Conservation (phyloP, 2,113 vertebrate species). For the Orientallactaga bullata region DNA sequence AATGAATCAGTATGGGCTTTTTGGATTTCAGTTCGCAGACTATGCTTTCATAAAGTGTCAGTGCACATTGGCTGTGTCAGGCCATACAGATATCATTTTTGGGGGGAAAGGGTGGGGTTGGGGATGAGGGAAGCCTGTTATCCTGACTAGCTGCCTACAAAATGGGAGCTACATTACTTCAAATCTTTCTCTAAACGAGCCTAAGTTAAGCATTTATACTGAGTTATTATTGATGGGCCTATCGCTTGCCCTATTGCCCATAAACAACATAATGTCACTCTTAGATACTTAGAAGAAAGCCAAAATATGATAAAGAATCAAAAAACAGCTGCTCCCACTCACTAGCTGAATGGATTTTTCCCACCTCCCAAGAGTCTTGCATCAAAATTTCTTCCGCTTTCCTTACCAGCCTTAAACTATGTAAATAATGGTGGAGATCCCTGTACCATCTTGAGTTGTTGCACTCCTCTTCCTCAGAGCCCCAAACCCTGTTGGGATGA, state of each 20-base stretch:
- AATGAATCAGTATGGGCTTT: too few species aligned
- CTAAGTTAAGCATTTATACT: neutral
- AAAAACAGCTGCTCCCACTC: neutral
- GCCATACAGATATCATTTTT: too few species aligned
- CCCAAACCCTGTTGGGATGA: slow-evolving; percentile 13
- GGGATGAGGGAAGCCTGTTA: too few species aligned
- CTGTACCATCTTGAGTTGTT: neutral
- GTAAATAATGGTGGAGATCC: neutral
- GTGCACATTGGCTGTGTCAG: too few species aligned
- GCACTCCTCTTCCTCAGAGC: neutral
- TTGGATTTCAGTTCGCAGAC: too few species aligned
- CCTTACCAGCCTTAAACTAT: neutral
- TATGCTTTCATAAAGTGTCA: too few species aligned
- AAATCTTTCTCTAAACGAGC: neutral
- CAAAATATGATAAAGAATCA: neutral
- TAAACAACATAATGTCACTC: neutral
- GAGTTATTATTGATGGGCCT: slow-evolving; percentile 4
- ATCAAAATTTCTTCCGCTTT: neutral
- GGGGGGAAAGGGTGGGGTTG: too few species aligned
- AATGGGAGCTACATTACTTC: too few species aligned
- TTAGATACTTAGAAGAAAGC: slow-evolving; percentile 15
- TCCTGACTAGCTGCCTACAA: too few species aligned
- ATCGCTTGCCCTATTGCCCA: neutral
- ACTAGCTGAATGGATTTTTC: neutral
- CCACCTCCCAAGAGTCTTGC: neutral